Conservation (phyloP, 35 echinoderm and acorn worm species). For the Patiria miniata region DNA sequence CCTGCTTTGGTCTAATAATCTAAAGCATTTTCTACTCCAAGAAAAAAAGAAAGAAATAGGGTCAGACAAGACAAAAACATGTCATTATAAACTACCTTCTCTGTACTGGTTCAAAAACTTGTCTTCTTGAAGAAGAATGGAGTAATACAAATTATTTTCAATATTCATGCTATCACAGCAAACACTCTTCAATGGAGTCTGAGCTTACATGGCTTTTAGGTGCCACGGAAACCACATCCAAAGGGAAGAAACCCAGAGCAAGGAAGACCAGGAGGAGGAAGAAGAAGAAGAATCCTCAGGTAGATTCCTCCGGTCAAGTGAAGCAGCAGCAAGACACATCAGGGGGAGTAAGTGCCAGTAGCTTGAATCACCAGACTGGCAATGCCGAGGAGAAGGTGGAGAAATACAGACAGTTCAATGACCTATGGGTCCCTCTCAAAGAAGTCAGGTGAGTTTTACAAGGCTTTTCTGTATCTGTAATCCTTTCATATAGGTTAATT, state of each 20-base stretch:
- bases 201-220: background rate
- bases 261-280: conserved; percentile 27
- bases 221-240: conserved; percentile 20
- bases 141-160: too few species aligned
- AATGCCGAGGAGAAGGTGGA: conserved; percentile 7
- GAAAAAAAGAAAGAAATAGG: too few species aligned
- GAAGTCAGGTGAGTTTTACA: too few species aligned
- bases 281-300: conserved; percentile 54
- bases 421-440: conserved; percentile 61
- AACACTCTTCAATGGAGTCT: background rate
- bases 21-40: too few species aligned
- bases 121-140: too few species aligned
- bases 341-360: background rate
- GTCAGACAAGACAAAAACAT: too few species aligned
- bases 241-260: conserved; percentile 16
- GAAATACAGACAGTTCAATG: conserved; percentile 57
- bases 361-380: background rate
- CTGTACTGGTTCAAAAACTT: too few species aligned
- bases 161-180: background rate
- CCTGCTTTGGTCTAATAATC: too few species aligned
- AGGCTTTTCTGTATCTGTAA: too few species aligned
- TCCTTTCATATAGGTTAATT: too few species aligned
- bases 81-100: too few species aligned
- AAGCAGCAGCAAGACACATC: background rate
- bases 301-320: background rate